Evolutionary conservation across 2,113 vertebrate genomes (phyloP).

Genomic region (Odobenus rosmarus): DNA sequence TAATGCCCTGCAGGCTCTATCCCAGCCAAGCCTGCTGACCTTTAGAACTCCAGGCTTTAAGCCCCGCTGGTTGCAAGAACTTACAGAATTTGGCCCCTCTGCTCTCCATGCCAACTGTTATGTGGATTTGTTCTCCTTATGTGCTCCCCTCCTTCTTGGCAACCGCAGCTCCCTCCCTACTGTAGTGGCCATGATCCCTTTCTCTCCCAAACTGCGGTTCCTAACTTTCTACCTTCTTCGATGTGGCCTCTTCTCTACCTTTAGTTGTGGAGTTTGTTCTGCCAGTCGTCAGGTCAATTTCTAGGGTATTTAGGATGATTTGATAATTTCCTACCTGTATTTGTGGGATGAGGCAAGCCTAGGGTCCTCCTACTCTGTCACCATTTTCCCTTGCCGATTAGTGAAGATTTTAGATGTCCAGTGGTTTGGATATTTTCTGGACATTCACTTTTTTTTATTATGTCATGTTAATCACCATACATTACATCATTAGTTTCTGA

Average conservation of each 20-base stretch:
- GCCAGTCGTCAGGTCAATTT: neutral
- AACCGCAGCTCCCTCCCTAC: neutral
- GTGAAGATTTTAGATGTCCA: neutral
- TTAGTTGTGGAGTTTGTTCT: neutral
- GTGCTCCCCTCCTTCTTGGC: neutral
- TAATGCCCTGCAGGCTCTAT: neutral
- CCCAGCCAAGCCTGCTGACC: neutral
- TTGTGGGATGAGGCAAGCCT: neutral
- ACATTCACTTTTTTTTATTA: neutral
- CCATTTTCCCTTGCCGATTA: neutral
- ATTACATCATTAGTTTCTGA: no score
- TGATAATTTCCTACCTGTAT: neutral
- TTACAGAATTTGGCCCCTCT: neutral
- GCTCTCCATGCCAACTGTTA: neutral
- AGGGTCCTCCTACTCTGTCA: neutral
- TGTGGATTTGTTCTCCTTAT: neutral
- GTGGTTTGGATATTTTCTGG: neutral
- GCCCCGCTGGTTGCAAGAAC: neutral
- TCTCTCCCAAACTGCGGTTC: neutral
- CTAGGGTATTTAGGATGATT: neutral
- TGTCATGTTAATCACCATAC: no score
- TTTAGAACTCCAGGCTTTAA: neutral
- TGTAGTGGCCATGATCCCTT: neutral
- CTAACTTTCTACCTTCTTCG: neutral
- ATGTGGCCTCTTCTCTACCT: neutral